Percentiles rank a stretch among this genome's conserved stretches.
phyloP scores from a whole-genome alignment of 2,888 invertebrate genomes.

The Argyresthia goedartella region DNA sequence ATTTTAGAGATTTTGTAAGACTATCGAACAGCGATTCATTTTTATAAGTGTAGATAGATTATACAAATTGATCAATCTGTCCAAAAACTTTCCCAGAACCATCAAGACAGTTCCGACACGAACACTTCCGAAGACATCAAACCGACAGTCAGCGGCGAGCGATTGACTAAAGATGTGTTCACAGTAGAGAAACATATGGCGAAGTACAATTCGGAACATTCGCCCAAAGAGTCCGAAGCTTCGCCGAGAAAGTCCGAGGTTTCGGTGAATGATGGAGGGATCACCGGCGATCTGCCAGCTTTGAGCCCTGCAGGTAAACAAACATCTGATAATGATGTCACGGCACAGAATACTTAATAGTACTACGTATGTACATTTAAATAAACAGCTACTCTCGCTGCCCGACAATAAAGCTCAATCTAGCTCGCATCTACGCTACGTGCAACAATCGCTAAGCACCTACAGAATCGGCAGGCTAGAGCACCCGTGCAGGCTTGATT shows the following conservation, averaged over 20 bases:
- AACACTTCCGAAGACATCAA: conserved; percentile 54
- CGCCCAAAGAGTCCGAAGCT: conserved; percentile 7
- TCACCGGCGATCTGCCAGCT: background rate
- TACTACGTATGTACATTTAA: no score
- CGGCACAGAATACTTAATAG: background rate
- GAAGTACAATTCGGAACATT: conserved; percentile 25
- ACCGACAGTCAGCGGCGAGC: conserved; percentile 25
- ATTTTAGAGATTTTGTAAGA: no score
- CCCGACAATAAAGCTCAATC: no score
- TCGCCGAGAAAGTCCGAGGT: background rate
- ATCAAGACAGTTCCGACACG: conserved; percentile 53
- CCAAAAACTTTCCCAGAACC: conserved; percentile 1
- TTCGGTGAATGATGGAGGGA: conserved; percentile 16
- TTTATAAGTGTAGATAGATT: no score
- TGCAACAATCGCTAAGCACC: no score
- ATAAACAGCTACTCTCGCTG: no score
- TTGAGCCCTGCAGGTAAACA: background rate
- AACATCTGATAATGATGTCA: no score
- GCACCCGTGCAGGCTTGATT: no score
- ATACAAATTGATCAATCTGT: no score
- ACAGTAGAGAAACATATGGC: conserved; percentile 49
- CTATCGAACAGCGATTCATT: no score
- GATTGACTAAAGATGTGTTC: conserved; percentile 33
- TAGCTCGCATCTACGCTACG: no score
- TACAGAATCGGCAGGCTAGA: no score